Evolutionary conservation across 2,888 invertebrate genomes (phyloP), one percentile per base, ranked within the genome.

Genomic region (Eueremaeus valkanovi): DNA sequence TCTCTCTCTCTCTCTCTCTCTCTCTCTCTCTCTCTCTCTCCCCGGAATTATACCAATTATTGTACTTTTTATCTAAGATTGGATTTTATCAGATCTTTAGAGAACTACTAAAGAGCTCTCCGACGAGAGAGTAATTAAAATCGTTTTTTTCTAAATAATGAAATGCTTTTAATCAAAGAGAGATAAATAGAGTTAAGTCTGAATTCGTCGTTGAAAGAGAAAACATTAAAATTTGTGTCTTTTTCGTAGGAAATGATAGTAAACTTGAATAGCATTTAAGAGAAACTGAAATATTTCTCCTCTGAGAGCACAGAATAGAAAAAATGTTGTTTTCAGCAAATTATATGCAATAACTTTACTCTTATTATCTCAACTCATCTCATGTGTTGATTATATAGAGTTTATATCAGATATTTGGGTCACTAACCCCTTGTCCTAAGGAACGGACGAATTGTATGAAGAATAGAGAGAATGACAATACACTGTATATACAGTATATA

Each of bases 391-490:
- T 21, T 51, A 51, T 51, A n/a, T 8, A 31, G 16, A 8, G 27
- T 21, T 66, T 63, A 18, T 21, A 66, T 36, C 5, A n/a, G n/a
- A 33, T 33, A 66, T 33, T 66, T 66, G 36, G 66, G 66, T 66
- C 66, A 66, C 33, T 66, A 66, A 66, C 66, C 66, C 66, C 66
- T 66, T 66, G 66, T 66, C 66, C 66, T 36, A 18, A 66, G 33
- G n/a, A 66, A 18, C n/a, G 36, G 18, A n/a, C n/a, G 33, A 36
- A 36, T n/a, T 9, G 5, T 11, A 66, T 66, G 33, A 36, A 36
- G 33, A 66, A 66, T 36, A 66, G 31, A 61, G 31, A 61, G 27
- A 27, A 27, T 9, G 61, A 61, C 31, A 66, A 66, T 21, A n/a
- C n/a, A n/a, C n/a, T n/a, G n/a, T n/a, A n/a, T n/a, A n/a, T n/a